Evolutionary conservation across 1,140 invertebrate species (phyloP).

Genomic region (Platyura marginata): DNA sequence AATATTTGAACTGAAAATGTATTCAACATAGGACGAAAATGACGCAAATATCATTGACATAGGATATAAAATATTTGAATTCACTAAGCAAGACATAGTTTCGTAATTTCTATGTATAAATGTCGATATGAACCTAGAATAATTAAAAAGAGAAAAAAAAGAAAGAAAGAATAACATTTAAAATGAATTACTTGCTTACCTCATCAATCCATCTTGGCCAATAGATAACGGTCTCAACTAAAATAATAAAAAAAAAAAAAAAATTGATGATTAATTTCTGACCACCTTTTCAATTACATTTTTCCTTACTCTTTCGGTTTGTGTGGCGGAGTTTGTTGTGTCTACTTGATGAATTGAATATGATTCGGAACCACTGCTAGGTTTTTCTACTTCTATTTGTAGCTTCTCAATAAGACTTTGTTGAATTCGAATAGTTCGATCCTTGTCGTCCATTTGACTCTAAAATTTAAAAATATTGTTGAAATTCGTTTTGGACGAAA

Average conservation of each 20-base stretch:
- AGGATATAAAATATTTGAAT: too few relatives aligned
- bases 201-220: conserved; percentile 22
- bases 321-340: conserved; percentile 44
- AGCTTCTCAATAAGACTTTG: conserved; percentile 37
- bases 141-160: too few relatives aligned
- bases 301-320: conserved; percentile 44
- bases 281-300: background rate
- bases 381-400: conserved; percentile 14
- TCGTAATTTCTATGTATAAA: too few relatives aligned
- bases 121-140: too few relatives aligned
- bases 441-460: conserved; percentile 50
- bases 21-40: too few relatives aligned
- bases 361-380: conserved; percentile 11
- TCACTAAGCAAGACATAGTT: too few relatives aligned
- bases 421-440: conserved; percentile 42
- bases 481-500: too few relatives aligned
- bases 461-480: too few relatives aligned
- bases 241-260: conserved; percentile 10
- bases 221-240: conserved; percentile 42
- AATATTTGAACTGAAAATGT: too few relatives aligned
- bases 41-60: too few relatives aligned
- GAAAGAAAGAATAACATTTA: background rate
- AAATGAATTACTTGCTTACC: conserved; percentile 10
- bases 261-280: conserved; percentile 1
- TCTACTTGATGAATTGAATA: conserved; percentile 8